phyloP scores from a whole-genome alignment of 2,113 vertebrate species.

The Platichthys flesus region DNA sequence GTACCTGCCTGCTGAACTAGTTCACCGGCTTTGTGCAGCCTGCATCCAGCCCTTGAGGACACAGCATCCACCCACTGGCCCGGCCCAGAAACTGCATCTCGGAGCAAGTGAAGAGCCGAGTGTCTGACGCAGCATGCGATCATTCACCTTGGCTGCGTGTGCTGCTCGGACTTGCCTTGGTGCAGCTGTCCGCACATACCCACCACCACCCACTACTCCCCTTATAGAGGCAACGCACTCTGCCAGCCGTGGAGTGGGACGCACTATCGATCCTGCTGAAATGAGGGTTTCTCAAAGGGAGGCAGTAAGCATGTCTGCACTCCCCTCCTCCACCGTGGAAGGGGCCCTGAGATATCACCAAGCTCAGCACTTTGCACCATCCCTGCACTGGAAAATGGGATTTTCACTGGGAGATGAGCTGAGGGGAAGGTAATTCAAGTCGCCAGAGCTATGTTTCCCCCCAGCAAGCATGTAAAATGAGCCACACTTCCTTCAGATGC shows the following conservation, averaged over 20 bases:
- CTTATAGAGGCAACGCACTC: conserved; percentile 62
- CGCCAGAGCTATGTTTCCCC: conserved; percentile 61
- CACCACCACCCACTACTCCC: not conserved
- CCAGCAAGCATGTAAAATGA: conserved; percentile 78
- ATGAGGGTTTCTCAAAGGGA: conserved; percentile 81
- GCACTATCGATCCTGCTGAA: conserved; percentile 81
- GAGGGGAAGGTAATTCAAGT: conserved; percentile 83
- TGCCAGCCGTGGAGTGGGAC: conserved; percentile 74
- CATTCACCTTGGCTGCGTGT: conserved; percentile 78
- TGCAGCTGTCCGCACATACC: conserved; percentile 69
- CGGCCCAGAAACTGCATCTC: conserved; percentile 67
- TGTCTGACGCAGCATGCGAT: conserved; percentile 80
- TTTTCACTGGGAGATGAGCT: conserved; percentile 80
- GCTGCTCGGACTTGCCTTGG: conserved; percentile 67
- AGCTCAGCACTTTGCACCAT: conserved; percentile 83
- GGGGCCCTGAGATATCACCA: conserved; percentile 78
- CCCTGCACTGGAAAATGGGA: conserved; percentile 80
- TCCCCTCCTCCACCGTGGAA: conserved; percentile 68
- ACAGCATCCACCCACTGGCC: conserved; percentile 67
- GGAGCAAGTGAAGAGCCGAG: conserved; percentile 50
- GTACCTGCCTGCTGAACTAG: conserved; percentile 38
- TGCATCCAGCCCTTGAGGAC: conserved; percentile 55
- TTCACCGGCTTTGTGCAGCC: conserved; percentile 46
- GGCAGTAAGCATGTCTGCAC: conserved; percentile 78
- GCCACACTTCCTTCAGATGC: conserved; percentile 76